phyloP scores from a whole-genome alignment of 2,797 vertebrate species.

The Micromesistius poutassou region DNA sequence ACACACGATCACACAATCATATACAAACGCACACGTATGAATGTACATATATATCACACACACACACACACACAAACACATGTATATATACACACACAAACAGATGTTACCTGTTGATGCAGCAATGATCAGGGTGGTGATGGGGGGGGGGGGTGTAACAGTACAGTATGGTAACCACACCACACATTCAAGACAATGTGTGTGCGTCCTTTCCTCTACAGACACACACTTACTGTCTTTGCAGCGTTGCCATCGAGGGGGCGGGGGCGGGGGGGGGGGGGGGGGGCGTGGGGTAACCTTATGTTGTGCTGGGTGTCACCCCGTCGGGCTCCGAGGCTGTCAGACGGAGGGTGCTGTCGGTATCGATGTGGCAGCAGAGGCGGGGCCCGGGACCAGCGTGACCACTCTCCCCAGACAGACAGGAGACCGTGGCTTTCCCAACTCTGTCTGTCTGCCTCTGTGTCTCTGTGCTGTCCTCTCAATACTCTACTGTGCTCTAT shows the following conservation, averaged over 20 bases:
- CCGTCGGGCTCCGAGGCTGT: slow-evolving; percentile 38
- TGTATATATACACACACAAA: background rate
- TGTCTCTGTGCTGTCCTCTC: background rate
- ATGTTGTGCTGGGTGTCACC: slow-evolving; percentile 32
- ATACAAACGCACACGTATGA: too few relatives aligned
- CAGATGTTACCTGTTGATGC: background rate
- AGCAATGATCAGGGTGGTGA: background rate
- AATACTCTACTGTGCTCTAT: background rate
- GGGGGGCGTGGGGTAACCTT: background rate
- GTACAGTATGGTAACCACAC: too few relatives aligned
- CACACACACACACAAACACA: too few relatives aligned
- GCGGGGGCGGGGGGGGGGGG: slow-evolving; percentile 47
- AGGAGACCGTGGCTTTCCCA: background rate
- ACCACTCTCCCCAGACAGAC: slow-evolving; percentile 10
- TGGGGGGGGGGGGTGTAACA: too few relatives aligned
- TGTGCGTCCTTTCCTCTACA: too few relatives aligned
- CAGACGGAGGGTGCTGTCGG: slow-evolving; percentile 9
- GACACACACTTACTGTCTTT: too few relatives aligned
- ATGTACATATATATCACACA: too few relatives aligned
- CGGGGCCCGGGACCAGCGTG: background rate
- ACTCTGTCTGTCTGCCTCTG: background rate
- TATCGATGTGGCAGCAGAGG: slow-evolving; percentile 34
- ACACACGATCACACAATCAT: too few relatives aligned
- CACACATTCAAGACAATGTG: too few relatives aligned
- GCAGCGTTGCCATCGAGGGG: slow-evolving; percentile 20